Evolutionary conservation across 2,888 invertebrate genomes (phyloP), one percentile per base, ranked within the genome.

Genomic region (Chymomyza procnemis): DNA sequence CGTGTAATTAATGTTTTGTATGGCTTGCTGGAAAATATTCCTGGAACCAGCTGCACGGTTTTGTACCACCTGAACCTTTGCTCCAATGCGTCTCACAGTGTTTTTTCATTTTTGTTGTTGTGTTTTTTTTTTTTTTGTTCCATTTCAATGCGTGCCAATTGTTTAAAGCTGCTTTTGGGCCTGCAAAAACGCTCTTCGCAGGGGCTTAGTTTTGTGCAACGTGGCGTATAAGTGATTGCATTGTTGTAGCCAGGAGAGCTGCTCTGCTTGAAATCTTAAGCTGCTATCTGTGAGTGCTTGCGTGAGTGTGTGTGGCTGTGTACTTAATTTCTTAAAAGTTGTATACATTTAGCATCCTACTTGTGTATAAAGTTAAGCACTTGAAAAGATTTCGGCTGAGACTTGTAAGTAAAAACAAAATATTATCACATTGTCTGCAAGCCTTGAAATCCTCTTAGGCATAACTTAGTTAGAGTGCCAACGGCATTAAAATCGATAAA

Each of bases 261-360:
- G 26, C 26, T 4, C 26, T 26, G 26, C 26, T 26, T 68, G 34
- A 41, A 26, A 12, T 71, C 61, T 67, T 64, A 63, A 64, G 71
- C 64, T 52, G 69, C 69, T 57, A 16, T 22, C 21, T 56, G 5
- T 56, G n/a, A 4, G 18, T 9, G 26, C 0, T 9, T 26, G 19
- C n/a, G 16, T 57, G 14, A 34, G 2, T 26, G 19, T 26, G 26
- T 57, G 14, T 22, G 12, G 60, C 66, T 73, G 81, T 84, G 82
- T 75, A 80, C 81, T 71, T 82, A 82, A 82, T 81, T 81, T 79
- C 82, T 85, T 81, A 82, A 85, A 85, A 82, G 85, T 80, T 82
- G 82, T 82, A 82, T 82, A 82, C 82, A 82, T 41, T 41, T 12
- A 12, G 34, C 34, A 41, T 41, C 34, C 34, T 85, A 85, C 82